Evolutionary conservation across 2,113 vertebrate genomes (phyloP), one percentile per base, ranked within the genome.

Genomic region (Gallinago media): DNA sequence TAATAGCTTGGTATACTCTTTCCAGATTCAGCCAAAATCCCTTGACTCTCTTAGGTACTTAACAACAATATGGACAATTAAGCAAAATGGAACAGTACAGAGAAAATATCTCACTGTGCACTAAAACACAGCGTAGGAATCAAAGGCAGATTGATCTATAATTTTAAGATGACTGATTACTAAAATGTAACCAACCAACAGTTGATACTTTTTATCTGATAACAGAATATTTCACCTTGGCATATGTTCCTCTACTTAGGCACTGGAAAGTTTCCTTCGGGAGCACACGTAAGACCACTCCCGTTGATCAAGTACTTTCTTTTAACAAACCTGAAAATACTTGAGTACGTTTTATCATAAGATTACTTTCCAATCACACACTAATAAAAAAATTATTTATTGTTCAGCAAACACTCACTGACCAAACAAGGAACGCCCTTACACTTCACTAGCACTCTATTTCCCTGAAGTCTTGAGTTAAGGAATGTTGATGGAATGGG

Each of bases 211-310:
- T 52, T 19, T 71, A 78, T 17, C 36, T 78, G 65, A 52, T 66
- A 92, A 92, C n/a, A 56, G 55, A 75, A 49, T 92, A 76, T 94
- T 85, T 94, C 54, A 72, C 83, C 76, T 78, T 85, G 62, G 49
- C 8, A 3, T 70, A 52, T 44, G 21, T 26, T 87, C 20, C 63
- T 74, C 25, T 61, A 52, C 22, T 16, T 34, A 42, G 47, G 25
- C 36, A 72, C 26, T 34, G 34, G 65, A 31, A 90, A 81, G 20
- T 50, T 94, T 93, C 34, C 46, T 74, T 80, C 29, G 71, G 58
- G 8, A 65, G 78, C 47, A 75, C 6, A 11, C 8, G 23, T 68
- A 54, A 73, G 23, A 79, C 16, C 1, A 0, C 38, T 71, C 20
- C 19, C n/a, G 54, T 78, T 89, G 75, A 86, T 38, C 14, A 77